Conservation (phyloP, 2,797 vertebrate species). For the Taenioides sp. region DNA sequence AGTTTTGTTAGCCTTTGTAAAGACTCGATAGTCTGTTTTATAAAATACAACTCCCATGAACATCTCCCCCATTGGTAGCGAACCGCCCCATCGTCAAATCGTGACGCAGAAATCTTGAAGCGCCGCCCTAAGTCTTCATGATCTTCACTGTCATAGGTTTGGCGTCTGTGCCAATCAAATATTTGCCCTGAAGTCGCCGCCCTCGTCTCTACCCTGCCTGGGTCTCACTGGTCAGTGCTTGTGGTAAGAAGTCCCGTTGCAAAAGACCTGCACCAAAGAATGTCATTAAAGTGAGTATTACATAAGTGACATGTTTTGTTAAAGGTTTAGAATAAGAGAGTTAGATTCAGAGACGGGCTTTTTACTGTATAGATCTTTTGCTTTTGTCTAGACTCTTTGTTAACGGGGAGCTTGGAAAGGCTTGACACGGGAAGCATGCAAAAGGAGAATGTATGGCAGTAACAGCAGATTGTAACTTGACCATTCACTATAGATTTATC, state of each 20-base stretch:
- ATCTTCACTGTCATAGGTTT: constrained; percentile 47
- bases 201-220: constrained; percentile 28
- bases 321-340: neutral
- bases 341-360: constrained; percentile 6
- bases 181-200: constrained; percentile 42
- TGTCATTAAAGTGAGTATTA: constrained; percentile 77
- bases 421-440: constrained; percentile 20
- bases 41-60: constrained; percentile 59
- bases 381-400: constrained; percentile 43
- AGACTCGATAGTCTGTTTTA: neutral
- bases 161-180: constrained; percentile 43
- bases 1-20: constrained; percentile 15
- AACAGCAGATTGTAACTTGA: constrained; percentile 10
- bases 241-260: constrained; percentile 44
- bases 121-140: constrained; percentile 8
- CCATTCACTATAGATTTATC: neutral
- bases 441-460: constrained; percentile 65
- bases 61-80: neutral
- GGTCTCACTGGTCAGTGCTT: constrained; percentile 45
- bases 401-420: constrained; percentile 45
- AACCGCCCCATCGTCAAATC: constrained; percentile 33
- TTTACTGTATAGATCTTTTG: constrained; percentile 6
- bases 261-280: constrained; percentile 59
- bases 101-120: neutral
- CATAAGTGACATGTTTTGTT: constrained; percentile 44